phyloP scores from a whole-genome alignment of 2,113 vertebrate genomes.

The Psophia crepitans region DNA sequence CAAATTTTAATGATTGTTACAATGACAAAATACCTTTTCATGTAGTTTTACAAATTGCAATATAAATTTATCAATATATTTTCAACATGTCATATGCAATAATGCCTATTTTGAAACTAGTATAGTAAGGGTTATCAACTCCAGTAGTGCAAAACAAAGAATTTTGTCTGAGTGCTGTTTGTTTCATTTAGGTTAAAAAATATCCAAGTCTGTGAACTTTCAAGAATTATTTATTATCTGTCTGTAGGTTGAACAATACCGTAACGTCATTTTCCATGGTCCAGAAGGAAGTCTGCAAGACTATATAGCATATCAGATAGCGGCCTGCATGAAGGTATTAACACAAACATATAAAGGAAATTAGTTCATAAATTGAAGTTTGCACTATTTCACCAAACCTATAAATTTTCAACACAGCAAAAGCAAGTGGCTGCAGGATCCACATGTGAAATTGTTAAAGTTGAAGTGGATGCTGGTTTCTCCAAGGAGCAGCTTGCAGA shows the following conservation, averaged over 20 bases:
- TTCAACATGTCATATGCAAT: neutral
- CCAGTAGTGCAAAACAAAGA: neutral
- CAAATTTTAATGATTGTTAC: neutral
- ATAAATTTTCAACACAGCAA: constrained; percentile 72
- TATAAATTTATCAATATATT: neutral
- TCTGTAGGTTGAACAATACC: constrained; percentile 90
- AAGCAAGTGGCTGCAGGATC: constrained; percentile 84
- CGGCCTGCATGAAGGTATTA: constrained; percentile 85
- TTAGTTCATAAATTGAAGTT: neutral
- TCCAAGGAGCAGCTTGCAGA: constrained; percentile 91
- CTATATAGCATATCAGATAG: constrained; percentile 84
- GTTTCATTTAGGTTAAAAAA: neutral
- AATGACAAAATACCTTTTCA: neutral
- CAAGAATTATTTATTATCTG: neutral
- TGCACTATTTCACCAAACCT: neutral
- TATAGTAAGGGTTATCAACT: neutral
- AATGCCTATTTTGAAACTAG: neutral
- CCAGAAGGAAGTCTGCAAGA: constrained; percentile 94
- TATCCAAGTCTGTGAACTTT: neutral
- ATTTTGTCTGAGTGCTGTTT: neutral
- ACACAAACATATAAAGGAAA: neutral
- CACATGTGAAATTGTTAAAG: constrained; percentile 85
- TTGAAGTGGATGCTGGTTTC: constrained; percentile 84
- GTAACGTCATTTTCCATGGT: constrained; percentile 91
- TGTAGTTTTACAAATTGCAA: neutral